Evolutionary conservation across 2,113 vertebrate genomes (phyloP), one percentile per base, ranked within the genome.

Genomic region (Reinhardtius hippoglossoides): DNA sequence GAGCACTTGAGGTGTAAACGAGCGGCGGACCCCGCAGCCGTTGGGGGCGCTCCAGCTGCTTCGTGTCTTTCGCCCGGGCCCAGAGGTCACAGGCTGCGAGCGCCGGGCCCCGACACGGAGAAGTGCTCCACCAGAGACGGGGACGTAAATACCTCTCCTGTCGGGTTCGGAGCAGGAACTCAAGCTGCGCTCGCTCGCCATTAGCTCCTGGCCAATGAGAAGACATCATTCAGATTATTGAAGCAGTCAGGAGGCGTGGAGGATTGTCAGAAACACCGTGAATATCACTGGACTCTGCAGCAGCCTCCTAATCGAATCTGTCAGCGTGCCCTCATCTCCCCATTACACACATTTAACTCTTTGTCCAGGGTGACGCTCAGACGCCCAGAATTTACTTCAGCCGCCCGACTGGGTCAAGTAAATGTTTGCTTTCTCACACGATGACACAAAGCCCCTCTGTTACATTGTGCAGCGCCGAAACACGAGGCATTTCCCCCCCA

Each of bases 201-300:
- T 90, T 83, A 84, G 81, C 54, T 69, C 63, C 87, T 78, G 85
- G 92, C 81, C 61, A 82, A 76, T 67, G 76, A 78, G 76, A 77
- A 81, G 76, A 78, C 82, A 85, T 83, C 79, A 83, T 87, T 92
- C 82, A 86, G 77, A 88, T 87, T 82, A 89, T 91, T 84, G 83
- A 78, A 65, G 71, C 74, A 42, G 90, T 71, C 81, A 63, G 86
- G 66, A 67, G 67, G 54, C 76, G 54, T 31, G 67, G 77, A 50
- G 57, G 86, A 71, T 80, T 87, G 84, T 87, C 74, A 84, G 78
- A 75, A 86, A 83, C 66, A 40, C 66, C 69, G 77, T 48, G 76
- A 83, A 88, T 82, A 78, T 88, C 81, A 71, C 86, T 73, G 13
- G 1, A 27, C 54, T 80, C 84, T 64, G 16, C 74, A 86, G 86